phyloP scores from a whole-genome alignment of 2,113 vertebrate genomes.

The Heptranchias perlo region DNA sequence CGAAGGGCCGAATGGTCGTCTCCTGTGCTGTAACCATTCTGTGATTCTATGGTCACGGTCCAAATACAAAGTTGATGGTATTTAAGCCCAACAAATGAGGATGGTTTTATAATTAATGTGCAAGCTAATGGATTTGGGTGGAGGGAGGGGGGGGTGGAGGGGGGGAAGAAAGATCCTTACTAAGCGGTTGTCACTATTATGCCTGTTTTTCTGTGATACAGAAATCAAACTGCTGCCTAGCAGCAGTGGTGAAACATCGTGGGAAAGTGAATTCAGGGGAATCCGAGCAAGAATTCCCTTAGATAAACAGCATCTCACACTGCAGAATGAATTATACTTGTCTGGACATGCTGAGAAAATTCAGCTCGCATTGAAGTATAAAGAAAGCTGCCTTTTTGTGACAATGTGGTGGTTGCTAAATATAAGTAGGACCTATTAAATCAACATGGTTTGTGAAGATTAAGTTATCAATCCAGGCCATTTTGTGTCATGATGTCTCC shows the following conservation, averaged over 20 bases:
- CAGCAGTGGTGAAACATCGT: background rate
- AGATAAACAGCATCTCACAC: background rate
- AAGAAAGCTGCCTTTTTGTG: conserved; percentile 10
- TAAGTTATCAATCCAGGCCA: conserved; percentile 1
- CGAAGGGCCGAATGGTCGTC: too few species aligned
- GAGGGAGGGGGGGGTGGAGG: background rate
- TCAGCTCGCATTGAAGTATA: background rate
- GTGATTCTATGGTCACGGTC: too few species aligned
- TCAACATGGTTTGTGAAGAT: background rate
- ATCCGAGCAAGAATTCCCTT: background rate
- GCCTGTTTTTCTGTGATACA: background rate
- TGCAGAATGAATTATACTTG: background rate
- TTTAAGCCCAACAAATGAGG: background rate
- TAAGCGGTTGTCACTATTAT: background rate
- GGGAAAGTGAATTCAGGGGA: conserved; percentile 22
- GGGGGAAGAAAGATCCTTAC: background rate
- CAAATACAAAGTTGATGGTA: background rate
- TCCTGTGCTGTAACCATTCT: too few species aligned
- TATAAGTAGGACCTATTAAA: background rate
- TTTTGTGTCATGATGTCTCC: background rate
- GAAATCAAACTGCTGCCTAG: background rate
- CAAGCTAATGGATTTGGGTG: background rate
- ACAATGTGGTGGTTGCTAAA: background rate
- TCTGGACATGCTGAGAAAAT: conserved; percentile 14
- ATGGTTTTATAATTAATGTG: background rate